These are phyloP conservation scores for Catagonus wagneri DNA, from an alignment of 2,113 vertebrate genomes.

Conservation along the genomic window DNA sequence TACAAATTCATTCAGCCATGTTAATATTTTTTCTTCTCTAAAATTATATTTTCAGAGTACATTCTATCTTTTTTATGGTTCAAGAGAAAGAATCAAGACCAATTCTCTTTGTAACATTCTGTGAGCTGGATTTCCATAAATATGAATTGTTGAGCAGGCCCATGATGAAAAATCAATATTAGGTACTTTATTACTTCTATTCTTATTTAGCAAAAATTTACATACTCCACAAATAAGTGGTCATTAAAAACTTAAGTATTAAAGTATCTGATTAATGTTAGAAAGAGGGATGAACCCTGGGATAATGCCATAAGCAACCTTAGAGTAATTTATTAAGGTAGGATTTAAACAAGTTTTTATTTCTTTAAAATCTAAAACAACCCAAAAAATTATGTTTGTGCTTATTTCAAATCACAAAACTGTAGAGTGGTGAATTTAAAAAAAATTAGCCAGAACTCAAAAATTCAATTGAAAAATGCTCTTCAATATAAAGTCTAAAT, in stretches of 20 bases:
- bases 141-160: neutral
- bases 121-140: neutral
- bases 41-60: neutral
- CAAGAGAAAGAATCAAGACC: neutral
- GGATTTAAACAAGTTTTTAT: neutral
- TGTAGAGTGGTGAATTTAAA: neutral
- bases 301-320: neutral
- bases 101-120: neutral
- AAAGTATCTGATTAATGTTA: neutral
- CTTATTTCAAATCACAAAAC: neutral
- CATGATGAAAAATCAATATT: neutral
- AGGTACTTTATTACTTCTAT: neutral
- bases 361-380: neutral
- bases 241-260: neutral
- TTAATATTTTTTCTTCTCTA: neutral
- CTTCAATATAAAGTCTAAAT: neutral
- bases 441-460: neutral
- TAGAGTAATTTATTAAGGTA: neutral
- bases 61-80: neutral
- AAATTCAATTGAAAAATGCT: neutral
- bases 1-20: neutral
- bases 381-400: neutral
- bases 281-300: neutral
- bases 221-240: neutral
- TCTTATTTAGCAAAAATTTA: neutral